Percentiles rank a stretch among this genome's conserved stretches.
Conservation (phyloP, 2,113 vertebrate genomes). For the Perognathus longimembris region DNA sequence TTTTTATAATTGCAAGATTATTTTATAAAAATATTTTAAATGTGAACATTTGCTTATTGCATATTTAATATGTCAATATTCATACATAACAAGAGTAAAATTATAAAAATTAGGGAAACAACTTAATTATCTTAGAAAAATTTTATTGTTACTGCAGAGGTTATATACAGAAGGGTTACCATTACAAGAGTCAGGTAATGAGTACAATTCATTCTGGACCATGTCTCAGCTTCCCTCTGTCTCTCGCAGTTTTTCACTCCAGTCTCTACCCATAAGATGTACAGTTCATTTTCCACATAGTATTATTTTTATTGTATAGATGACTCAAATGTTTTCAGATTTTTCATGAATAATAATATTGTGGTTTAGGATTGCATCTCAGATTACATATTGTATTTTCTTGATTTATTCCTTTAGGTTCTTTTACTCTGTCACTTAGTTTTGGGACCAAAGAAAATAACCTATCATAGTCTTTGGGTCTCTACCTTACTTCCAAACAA, state of each 20-base stretch:
- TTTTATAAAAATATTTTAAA: not conserved
- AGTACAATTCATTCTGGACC: too few relatives aligned
- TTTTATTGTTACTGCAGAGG: not conserved
- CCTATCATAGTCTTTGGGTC: not conserved
- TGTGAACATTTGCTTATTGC: not conserved
- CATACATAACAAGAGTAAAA: not conserved
- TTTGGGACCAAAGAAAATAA: not conserved
- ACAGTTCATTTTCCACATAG: too few relatives aligned
- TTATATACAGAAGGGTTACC: too few relatives aligned
- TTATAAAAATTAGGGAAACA: slow-evolving; percentile 21
- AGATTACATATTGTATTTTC: not conserved
- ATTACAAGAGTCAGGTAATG: too few relatives aligned
- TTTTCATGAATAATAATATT: not conserved
- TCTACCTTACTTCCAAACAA: too few relatives aligned
- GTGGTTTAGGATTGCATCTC: not conserved
- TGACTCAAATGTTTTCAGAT: too few relatives aligned
- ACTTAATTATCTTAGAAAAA: not conserved
- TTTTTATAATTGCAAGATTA: not conserved
- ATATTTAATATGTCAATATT: slow-evolving; percentile 18
- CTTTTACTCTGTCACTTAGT: not conserved
- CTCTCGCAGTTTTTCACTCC: too few relatives aligned
- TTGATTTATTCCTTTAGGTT: not conserved
- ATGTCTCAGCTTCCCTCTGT: too few relatives aligned
- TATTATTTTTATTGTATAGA: too few relatives aligned
- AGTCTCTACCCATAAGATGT: too few relatives aligned